Evolutionary conservation across 2,113 vertebrate genomes (phyloP).

Genomic region (Xenotilapia longispinis): DNA sequence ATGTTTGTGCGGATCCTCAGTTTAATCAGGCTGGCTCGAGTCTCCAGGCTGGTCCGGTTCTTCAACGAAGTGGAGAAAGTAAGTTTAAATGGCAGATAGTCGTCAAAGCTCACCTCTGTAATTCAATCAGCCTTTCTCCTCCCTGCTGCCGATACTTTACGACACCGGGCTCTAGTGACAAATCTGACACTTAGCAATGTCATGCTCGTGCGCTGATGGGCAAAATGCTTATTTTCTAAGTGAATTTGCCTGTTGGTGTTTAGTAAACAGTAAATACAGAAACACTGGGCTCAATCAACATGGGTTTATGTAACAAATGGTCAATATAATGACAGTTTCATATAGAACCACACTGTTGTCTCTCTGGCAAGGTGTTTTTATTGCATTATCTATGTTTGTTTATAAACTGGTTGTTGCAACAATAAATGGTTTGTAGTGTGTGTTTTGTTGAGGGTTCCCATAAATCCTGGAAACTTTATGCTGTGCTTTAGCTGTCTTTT

Average conservation of each 20-base stretch:
- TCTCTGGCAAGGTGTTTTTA: background rate
- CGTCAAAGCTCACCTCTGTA: background rate
- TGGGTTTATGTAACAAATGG: background rate
- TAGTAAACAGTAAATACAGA: background rate
- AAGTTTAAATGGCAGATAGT: background rate
- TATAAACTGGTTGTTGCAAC: background rate
- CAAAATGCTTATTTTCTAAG: background rate
- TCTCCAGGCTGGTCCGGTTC: slow-evolving; percentile 67
- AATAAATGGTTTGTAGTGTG: background rate
- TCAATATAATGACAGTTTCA: background rate
- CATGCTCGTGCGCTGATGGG: background rate
- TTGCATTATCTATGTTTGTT: background rate
- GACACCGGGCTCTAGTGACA: background rate
- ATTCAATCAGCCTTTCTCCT: background rate
- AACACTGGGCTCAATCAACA: background rate
- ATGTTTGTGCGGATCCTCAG: slow-evolving; percentile 74
- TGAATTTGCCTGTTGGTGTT: background rate
- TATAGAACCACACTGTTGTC: background rate
- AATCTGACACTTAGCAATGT: background rate
- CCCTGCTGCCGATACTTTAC: background rate
- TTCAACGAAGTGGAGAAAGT: slow-evolving; percentile 75
- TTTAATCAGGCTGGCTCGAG: slow-evolving; percentile 65
- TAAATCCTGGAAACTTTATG: background rate
- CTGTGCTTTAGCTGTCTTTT: background rate
- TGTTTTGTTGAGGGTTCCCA: background rate